A percentile compares a stretch with the other conserved stretches of the same genome.
Evolutionary conservation across 2,888 invertebrate genomes (phyloP).

Genomic region (Horisme vitalbata): DNA sequence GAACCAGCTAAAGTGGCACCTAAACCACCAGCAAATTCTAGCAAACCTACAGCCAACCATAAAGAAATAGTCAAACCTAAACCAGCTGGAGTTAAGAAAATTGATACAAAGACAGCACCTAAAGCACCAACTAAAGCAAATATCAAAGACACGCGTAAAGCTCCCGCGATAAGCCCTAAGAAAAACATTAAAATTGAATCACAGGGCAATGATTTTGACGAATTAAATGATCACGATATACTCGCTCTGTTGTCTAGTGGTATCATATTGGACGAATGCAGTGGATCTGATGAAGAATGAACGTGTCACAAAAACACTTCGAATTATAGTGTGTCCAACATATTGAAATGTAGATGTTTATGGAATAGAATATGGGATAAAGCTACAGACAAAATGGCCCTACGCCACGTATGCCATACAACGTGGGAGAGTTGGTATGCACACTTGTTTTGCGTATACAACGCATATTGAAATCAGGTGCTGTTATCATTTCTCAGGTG

Average conservation of each 20-base stretch:
- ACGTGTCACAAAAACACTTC: neutral
- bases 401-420: too few relatives aligned
- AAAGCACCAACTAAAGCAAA: slow-evolving; percentile 2
- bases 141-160: neutral
- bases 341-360: too few relatives aligned
- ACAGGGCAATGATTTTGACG: slow-evolving; percentile 51
- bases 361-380: too few relatives aligned
- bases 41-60: too few relatives aligned
- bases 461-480: too few relatives aligned
- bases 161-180: neutral
- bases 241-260: slow-evolving; percentile 63
- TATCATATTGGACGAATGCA: slow-evolving; percentile 67
- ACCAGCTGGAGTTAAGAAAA: slow-evolving; percentile 1
- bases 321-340: too few relatives aligned
- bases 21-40: slow-evolving; percentile 3
- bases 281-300: slow-evolving; percentile 60
- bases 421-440: too few relatives aligned
- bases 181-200: slow-evolving; percentile 7
- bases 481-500: too few relatives aligned
- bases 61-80: slow-evolving; percentile 2
- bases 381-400: too few relatives aligned
- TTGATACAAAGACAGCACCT: neutral
- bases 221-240: slow-evolving; percentile 64
- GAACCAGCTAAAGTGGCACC: slow-evolving; percentile 3
- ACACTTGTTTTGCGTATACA: too few relatives aligned